Base-by-base conservation (phyloP, 2,797 vertebrate genomes). In the Macropodus opercularis region DNA sequence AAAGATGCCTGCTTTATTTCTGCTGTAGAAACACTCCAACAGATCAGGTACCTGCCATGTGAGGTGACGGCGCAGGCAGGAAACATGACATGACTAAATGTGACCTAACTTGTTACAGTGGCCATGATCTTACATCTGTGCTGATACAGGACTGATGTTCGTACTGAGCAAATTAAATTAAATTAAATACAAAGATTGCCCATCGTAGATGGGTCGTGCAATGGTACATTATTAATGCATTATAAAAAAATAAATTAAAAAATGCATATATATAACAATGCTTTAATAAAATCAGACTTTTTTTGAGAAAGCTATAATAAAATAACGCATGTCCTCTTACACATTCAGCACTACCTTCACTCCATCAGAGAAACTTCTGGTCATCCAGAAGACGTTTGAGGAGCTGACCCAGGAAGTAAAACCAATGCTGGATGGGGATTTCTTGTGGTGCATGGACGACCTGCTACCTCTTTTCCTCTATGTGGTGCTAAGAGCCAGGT, bases 381-480 rank as follows among this genome's bases (percentile, higher is more conserved):
- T 99, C 73, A 97, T 99, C 79, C 94, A 98, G 80, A 94, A 93
- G 77, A 96, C 97, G 2, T 98, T 99, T 84, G 95, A 98, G 86
- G 96, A 99, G 81, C 90, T 99, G 79, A 98, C 94, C 11, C 95
- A 95, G 90, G 96, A 94, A 47, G 93, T 96, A 1, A 94, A 95
- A 64, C 90, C 93, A 0, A 85, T 91, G 42, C 89, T 96, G 68
- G 91, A 94, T 27, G 90, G 90, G 53, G 90, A 93, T 77, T 98
- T 98, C 83, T 75, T 97, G 61, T 98, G 96, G 96, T 97, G 95
- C 78, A 99, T 99, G 97, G 97, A 99, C 55, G 96, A 99, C 72
- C 92, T 99, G 66, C 95, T 99, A 72, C 97, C 97, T 3, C 94
- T 98, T 63, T 99, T 98, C 89, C 92, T 99, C 23, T 99, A 97